These are phyloP conservation scores for Megastigmus dorsalis DNA, from an alignment of 2,888 invertebrate species.

Conservation along the genomic window DNA sequence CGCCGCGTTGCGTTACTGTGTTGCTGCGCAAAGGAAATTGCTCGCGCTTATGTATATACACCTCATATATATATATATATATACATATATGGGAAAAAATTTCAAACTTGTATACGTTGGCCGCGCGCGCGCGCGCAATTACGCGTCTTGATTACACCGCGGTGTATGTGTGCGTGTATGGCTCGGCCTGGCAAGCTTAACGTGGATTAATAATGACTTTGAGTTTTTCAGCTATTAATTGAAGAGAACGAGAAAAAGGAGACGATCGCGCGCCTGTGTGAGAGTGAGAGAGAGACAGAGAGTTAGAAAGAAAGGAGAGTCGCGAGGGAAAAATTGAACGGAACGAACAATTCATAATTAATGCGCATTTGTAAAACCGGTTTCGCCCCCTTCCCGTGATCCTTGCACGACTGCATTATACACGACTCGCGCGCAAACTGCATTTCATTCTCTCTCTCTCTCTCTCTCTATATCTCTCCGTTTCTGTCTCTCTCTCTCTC, in stretches of 20 bases:
- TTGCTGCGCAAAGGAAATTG: not conserved
- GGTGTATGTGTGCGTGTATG: too few species aligned
- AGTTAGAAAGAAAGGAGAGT: not conserved
- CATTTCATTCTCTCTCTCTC: constrained; percentile 34
- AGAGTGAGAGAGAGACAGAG: not conserved
- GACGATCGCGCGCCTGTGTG: too few species aligned
- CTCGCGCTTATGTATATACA: not conserved
- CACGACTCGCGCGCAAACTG: constrained; percentile 17
- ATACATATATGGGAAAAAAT: not conserved
- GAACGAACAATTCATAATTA: constrained; percentile 50
- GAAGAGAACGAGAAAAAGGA: not conserved
- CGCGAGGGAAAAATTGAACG: constrained; percentile 38
- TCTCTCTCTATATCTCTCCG: not conserved
- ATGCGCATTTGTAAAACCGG: constrained; percentile 44
- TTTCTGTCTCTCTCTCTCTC: not conserved
- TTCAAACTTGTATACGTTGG: not conserved
- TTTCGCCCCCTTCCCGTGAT: not conserved
- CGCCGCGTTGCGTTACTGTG: too few species aligned
- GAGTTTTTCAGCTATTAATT: constrained; percentile 26
- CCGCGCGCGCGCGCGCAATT: constrained; percentile 7
- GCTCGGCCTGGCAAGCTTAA: not conserved
- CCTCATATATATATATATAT: not conserved
- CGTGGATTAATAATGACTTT: constrained; percentile 16
- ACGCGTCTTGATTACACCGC: constrained; percentile 19
- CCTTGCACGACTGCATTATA: constrained; percentile 5